Base-by-base conservation (phyloP, 1,140 invertebrate species). In the Cataglyphis hispanica region DNA sequence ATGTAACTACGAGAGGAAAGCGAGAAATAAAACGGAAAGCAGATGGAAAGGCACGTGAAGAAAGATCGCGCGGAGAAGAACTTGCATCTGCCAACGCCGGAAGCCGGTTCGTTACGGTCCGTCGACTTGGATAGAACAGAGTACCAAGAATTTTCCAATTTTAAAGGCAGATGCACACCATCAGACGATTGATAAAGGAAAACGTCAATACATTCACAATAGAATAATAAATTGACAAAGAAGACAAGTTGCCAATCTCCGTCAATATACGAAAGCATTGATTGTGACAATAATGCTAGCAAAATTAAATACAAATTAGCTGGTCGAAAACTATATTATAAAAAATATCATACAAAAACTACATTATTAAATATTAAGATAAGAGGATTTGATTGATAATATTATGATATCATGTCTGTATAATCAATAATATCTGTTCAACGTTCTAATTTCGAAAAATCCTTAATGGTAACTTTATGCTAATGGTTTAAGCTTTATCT, bases 121-220 rank as follows among this genome's bases (percentile, higher is more conserved):
- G 83, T 90, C 76, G 86, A 88, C 74, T 83, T 53, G 50, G 50
- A 76, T 70, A 69, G 74, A 78, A 84, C 61, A 64, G 81, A 75
- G 67, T 74, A 74, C 25, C 46, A 87, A 76, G 86, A 91, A 89
- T 89, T 91, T 90, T 91, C 89, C 90, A 90, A 90, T 90, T 90
- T 90, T 88, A 87, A 90, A 89, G 84, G 86, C 86, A 90, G 86
- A 91, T 89, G n/a, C n/a, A 86, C 86, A 89, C 83, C 83, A 43
- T 81, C 67, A 78, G 70, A 72, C 56, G 64, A 31, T 22, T 16
- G 16, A 25, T 31, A 27, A 8, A 8, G 31, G 34, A 5, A 64
- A 13, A 11, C 43, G 25, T 4, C 43, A 70, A 64, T 40, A 27
- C 69, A 85, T 86, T 0, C 84, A 56, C 19, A 66, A 66, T 75